These are phyloP conservation scores for Rhynchophorus ferrugineus DNA, from an alignment of 1,140 invertebrate genomes.

Conservation along the genomic window DNA sequence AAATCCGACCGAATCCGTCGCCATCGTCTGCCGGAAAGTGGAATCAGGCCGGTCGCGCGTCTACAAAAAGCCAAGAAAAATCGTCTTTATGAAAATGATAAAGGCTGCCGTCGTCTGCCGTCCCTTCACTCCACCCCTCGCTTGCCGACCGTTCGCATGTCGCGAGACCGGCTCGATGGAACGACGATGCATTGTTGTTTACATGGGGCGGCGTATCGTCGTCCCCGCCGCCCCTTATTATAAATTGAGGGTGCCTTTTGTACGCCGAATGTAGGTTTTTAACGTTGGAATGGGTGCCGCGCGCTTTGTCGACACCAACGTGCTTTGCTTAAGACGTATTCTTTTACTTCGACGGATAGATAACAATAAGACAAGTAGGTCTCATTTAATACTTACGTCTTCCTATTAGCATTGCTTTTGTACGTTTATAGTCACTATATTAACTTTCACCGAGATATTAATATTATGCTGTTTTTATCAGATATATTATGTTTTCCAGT, in stretches of 20 bases:
- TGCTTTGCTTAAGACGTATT: no score
- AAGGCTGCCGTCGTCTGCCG: constrained; percentile 36
- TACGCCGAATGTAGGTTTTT: constrained; percentile 36
- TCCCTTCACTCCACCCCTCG: no score
- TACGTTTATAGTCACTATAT: no score
- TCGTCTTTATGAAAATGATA: constrained; percentile 41
- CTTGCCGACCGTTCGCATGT: no score
- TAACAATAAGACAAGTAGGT: no score
- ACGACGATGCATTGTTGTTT: constrained; percentile 39
- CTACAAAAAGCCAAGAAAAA: constrained; percentile 40
- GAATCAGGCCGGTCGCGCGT: constrained; percentile 34
- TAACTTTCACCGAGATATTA: no score
- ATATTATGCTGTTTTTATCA: no score
- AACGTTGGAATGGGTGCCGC: constrained; percentile 34
- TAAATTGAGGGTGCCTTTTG: constrained; percentile 36
- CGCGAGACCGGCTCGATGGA: constrained; percentile 38
- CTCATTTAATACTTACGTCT: no score
- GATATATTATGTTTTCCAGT: no score
- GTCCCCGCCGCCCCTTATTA: constrained; percentile 33
- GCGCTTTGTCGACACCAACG: constrained; percentile 17
- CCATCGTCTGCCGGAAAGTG: constrained; percentile 31
- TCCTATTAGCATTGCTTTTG: no score
- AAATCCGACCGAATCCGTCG: no score
- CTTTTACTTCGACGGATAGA: no score
- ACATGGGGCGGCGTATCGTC: constrained; percentile 36